Conservation (phyloP, 2,888 invertebrate genomes). For the Lissonota sp. region DNA sequence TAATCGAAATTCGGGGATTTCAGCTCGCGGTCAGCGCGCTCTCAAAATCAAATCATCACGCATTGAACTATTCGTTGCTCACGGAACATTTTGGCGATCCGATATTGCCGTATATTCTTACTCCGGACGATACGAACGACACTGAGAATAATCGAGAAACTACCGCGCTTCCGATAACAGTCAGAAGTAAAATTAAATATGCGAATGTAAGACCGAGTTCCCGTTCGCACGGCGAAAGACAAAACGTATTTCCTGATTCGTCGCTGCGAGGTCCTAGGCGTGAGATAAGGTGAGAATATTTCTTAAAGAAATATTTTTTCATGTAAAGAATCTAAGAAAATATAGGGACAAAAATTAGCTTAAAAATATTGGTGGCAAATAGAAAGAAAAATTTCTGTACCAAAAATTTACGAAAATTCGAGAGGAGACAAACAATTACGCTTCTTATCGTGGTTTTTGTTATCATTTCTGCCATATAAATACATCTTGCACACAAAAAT, state of each 20-base stretch:
- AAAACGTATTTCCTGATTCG: constrained; percentile 80
- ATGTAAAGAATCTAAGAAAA: too few relatives aligned
- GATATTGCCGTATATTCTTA: constrained; percentile 78
- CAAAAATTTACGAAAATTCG: too few relatives aligned
- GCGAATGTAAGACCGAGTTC: constrained; percentile 73
- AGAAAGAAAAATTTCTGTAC: too few relatives aligned
- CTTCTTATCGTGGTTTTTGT: too few relatives aligned
- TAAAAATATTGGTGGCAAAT: too few relatives aligned
- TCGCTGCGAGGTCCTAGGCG: constrained; percentile 78
- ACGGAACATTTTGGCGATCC: constrained; percentile 81
- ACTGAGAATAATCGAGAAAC: constrained; percentile 58
- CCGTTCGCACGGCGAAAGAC: constrained; percentile 75
- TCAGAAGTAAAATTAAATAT: constrained; percentile 81
- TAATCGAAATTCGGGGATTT: constrained; percentile 48
- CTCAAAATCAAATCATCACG: constrained; percentile 75
- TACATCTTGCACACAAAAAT: too few relatives aligned
- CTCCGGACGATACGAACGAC: constrained; percentile 44
- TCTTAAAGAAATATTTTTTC: too few relatives aligned
- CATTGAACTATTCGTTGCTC: constrained; percentile 73
- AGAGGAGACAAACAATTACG: too few relatives aligned
- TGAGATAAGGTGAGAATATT: constrained; percentile 78
- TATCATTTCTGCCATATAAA: too few relatives aligned
- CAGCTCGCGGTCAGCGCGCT: constrained; percentile 79
- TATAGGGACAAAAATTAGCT: too few relatives aligned
- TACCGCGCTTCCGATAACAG: constrained; percentile 77